Evolutionary conservation across 2,113 vertebrate genomes (phyloP), one percentile per base, ranked within the genome.

Genomic region (Odontesthes bonariensis): DNA sequence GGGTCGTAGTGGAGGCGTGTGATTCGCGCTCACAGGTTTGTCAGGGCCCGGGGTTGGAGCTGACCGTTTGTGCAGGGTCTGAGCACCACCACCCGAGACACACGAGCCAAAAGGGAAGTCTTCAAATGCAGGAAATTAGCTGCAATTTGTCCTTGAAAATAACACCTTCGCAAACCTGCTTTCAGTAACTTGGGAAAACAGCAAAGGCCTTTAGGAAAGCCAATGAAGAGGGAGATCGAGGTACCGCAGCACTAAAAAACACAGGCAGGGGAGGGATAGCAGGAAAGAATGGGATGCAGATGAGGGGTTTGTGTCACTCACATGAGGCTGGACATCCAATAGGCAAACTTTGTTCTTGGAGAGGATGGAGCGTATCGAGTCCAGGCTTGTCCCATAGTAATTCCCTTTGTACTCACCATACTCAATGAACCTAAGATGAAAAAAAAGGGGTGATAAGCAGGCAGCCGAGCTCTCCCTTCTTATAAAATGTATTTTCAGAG

Each of bases 321-420:
- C 98, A 82, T 97, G 97, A 73, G 98, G 96, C 86, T 97, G 97
- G 53, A 98, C 94, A 58, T 99, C 98, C 94, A 99, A 79, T 68
- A 99, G 83, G 86, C 98, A 99, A 62, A 99, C 96, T 95, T 98
- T 99, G 94, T 97, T 97, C 93, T 96, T 97, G 83, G 95, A 93
- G 33, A 99, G 86, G 81, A 99, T 94, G 2, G 96, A 96, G 38
- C 96, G 94, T 69, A 99, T 83, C 0, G 97, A 96, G 91, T 98
- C 98, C 78, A 99, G 91, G 57, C 95, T 97, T 13, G 97, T 99
- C 59, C 97, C 97, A 1, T 95, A 99, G 88, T 98, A 98, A 89
- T 98, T 98, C 86, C 97, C 96, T 90, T 96, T 98, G 88, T 97
- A 99, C 88, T 96, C 97, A 1, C 97, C 97, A 14, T 97, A 95